Base-by-base conservation (phyloP, 2,888 invertebrate genomes). In the Ptilodon capucinus region DNA sequence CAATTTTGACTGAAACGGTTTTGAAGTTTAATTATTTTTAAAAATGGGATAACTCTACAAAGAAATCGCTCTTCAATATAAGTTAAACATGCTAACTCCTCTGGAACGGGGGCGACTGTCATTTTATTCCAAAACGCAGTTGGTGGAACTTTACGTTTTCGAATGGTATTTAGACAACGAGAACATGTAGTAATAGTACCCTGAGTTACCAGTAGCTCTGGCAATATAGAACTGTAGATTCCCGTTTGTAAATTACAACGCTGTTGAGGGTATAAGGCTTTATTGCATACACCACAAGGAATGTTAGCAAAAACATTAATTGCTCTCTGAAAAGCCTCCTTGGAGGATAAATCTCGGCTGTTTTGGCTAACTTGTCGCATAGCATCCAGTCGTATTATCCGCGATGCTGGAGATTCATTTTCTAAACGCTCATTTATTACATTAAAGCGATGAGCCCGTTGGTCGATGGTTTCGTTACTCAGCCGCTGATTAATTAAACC, bases 301-400 rank as follows among this genome's bases (percentile, higher is more conserved):
- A 44, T 38, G 18, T 44, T 28, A 11, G 36, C 28, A 38, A 38
- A 44, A 25, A 39, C 11, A 39, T 46, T 41, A 16, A 28, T 8
- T 2, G 28, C 28, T 11, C 6, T 9, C 8, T 8, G 9, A 28
- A 28, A 28, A 28, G 8, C 19, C 19, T 6, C 6, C 19, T 19
- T 3, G 3, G 19, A 4, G 19, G 19, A 19, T 6, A 3, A 6
- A 19, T 19, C 6, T 4, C 19, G 19, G n/a, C n/a, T n/a, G n/a
- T n/a, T n/a, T n/a, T 19, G 19, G 6, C 4, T 19, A 19, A 19
- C 19, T 19, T 19, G n/a, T n/a, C n/a, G n/a, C n/a, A n/a, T n/a
- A n/a, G n/a, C n/a, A n/a, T n/a, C n/a, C n/a, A 19, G 8, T 28
- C 11, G 28, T 28, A 7, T 2, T 7, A 2, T 6, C 8, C 2